A percentile compares a stretch with the other conserved stretches of the same genome.
phyloP scores from a whole-genome alignment of 2,113 vertebrate species.

The Centropus unirufus region DNA sequence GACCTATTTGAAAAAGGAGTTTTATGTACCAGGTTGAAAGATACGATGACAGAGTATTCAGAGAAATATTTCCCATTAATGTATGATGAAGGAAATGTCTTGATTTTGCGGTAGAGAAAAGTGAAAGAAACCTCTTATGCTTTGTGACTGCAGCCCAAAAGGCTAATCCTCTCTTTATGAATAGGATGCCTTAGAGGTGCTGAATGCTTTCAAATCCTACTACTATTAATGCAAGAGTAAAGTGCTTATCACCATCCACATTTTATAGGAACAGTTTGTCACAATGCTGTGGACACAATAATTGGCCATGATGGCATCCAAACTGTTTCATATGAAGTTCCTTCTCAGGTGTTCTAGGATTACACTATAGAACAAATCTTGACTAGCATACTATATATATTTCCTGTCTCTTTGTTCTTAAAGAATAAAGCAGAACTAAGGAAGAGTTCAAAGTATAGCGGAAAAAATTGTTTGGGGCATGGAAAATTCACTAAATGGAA shows the following conservation, averaged over 20 bases:
- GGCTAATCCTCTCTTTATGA: conserved; percentile 23
- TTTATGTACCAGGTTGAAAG: not conserved
- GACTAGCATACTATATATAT: not conserved
- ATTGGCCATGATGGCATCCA: not conserved
- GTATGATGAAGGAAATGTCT: not conserved
- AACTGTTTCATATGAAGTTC: not conserved
- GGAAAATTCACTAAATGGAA: conserved; percentile 20
- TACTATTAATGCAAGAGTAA: not conserved
- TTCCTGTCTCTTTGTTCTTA: not conserved
- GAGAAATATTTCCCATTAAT: not conserved
- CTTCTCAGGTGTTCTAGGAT: not conserved
- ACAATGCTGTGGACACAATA: not conserved
- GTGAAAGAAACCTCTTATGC: not conserved
- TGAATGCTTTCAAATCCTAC: conserved; percentile 28
- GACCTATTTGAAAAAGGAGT: not conserved
- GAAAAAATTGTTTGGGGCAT: not conserved
- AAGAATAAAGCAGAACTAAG: not conserved
- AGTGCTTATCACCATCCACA: not conserved
- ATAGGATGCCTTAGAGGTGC: not conserved
- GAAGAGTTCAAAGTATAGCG: not conserved
- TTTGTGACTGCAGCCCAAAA: not conserved
- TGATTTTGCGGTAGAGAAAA: not conserved
- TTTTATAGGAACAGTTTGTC: not conserved
- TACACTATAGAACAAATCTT: not conserved
- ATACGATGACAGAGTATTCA: not conserved